Evolutionary conservation across 2,888 invertebrate species (phyloP).

Genomic region (Gasteruption jaculator): DNA sequence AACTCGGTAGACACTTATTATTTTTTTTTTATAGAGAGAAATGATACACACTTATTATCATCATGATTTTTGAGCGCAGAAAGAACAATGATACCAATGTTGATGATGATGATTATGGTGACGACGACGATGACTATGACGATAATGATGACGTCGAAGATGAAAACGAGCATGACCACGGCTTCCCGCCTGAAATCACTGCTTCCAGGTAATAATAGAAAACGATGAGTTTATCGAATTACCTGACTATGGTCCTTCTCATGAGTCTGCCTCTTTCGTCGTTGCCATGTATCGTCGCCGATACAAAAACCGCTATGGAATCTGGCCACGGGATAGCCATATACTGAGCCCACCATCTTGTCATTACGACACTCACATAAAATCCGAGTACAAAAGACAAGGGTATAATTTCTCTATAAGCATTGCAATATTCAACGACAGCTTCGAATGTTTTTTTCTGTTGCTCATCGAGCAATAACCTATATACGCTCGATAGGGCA

Average conservation of each 20-base stretch:
- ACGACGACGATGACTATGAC: too few relatives aligned
- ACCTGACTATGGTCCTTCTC: constrained; percentile 57
- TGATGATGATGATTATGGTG: too few relatives aligned
- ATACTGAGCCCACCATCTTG: constrained; percentile 74
- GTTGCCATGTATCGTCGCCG: constrained; percentile 58
- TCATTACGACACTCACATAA: constrained; percentile 90
- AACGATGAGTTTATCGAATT: too few relatives aligned
- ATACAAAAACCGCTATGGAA: constrained; percentile 57
- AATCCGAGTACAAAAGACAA: constrained; percentile 91
- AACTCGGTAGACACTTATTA: too few relatives aligned
- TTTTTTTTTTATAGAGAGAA: too few relatives aligned
- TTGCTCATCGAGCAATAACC: constrained; percentile 62
- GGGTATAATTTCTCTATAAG: constrained; percentile 83
- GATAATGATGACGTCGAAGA: too few relatives aligned
- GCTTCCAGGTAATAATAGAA: too few relatives aligned
- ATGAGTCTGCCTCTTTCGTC: constrained; percentile 57
- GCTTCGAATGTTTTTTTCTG: constrained; percentile 78
- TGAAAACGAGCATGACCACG: too few relatives aligned
- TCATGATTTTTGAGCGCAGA: too few relatives aligned
- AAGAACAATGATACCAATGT: too few relatives aligned
- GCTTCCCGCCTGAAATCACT: too few relatives aligned
- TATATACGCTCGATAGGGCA: constrained; percentile 71
- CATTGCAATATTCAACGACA: constrained; percentile 79
- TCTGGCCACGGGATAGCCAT: constrained; percentile 60
- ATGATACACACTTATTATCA: too few relatives aligned